Base-by-base conservation (phyloP, 2,797 vertebrate species). In the Micrastur ruficollis region DNA sequence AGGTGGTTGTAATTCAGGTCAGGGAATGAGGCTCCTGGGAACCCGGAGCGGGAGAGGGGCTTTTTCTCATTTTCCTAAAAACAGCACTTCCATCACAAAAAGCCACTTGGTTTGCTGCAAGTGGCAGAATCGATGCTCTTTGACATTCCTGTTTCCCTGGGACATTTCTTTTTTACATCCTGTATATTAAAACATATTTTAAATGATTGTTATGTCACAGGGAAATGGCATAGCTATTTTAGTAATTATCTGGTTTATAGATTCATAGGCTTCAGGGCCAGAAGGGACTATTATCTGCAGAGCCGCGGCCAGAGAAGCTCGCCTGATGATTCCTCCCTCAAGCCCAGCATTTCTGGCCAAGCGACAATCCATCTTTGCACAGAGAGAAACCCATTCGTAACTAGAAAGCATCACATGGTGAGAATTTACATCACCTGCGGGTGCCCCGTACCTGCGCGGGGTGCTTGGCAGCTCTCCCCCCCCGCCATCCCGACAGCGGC, bases 221-320 rank as follows among this genome's bases (percentile, higher is more conserved):
- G 53, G 23, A 96, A 95, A 91, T 44, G 58, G 66, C 93, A 89
- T 12, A 31, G 86, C 82, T 81, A 55, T 94, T 94, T 92, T 47
- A 65, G 76, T 84, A 94, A 92, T 92, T 91, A 89, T 79, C 92
- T 89, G 29, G 8, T 90, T 96, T 92, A 95, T 75, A 68, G 92
- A 79, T 84, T 84, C 94, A 66, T 89, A 89, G 88, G 22, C 52
- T 91, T 85, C 58, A 76, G 63, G 86, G 86, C 78, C 89, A 92
- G 78, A 81, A 92, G 50, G 70, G 76, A 75, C 47, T 59, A 40
- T 86, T 76, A 84, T 80, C 56, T 53, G 74, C 53, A 72, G 55
- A 93, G 63, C 58, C 0, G 0, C 3, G 11, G 90, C 71, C 81
- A 89, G 71, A 89, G 71, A 34, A 83, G 44, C 73, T 89, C 13